Base-by-base conservation (phyloP, 2,797 vertebrate genomes). In the Ceryle rudis region DNA sequence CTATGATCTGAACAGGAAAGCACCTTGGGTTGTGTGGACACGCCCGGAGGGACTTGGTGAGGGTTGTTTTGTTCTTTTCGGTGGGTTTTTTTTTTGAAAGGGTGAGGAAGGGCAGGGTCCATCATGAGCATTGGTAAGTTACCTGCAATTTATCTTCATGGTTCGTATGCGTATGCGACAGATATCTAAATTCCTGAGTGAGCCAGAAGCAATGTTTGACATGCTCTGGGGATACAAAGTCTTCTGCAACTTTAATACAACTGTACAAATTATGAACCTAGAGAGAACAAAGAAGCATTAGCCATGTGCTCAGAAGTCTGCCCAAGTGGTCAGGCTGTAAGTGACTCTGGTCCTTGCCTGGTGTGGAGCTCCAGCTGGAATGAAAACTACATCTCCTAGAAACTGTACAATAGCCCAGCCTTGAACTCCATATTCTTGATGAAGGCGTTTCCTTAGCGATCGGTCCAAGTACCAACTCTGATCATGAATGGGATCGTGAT, bases 401-500 rank as follows among this genome's bases (percentile, higher is more conserved):
- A 98, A 98, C 95, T 98, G 98, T 81, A 98, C 98, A 81, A 98
- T 98, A 35, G 98, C 98, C 98, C 98, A 98, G 84, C 98, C 98
- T 86, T 98, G 98, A 84, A 98, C 98, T 39, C 98, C 98, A 0
- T 98, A 98, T 66, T 98, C 98, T 35, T 98, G 98, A 7, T 98
- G 97, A 23, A 98, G 98, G 61, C 98, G 98, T 57, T 98, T 98
- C 29, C 98, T 79, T 37, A 98, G 89, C 0, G 96, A 44, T 14
- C 97, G 97, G 90, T 98, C 98, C 94, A 98, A 86, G 83, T 98
- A 98, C 98, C 98, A 98, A 31, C 98, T 98, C 95, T 98, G 98
- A 67, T 98, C 98, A 2, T 98, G 98, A 91, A 98, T 98, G 51
- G 98, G 98, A 72, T 98, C 98, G 0, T 98, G 98, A 93, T 98